phyloP scores from a whole-genome alignment of 2,888 invertebrate species.

The Plebejus argus region DNA sequence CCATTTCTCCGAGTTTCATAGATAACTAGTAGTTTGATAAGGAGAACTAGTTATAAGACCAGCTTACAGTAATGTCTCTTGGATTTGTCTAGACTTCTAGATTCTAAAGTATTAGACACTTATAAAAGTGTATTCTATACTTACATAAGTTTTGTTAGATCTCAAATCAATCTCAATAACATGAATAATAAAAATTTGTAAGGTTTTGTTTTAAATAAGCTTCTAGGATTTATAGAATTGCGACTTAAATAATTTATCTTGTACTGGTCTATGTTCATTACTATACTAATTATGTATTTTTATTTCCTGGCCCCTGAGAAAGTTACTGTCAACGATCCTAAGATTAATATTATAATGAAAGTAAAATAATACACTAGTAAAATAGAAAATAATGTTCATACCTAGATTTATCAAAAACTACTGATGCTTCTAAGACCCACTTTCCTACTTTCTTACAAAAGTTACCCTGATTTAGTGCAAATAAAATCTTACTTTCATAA shows the following conservation, averaged over 20 bases:
- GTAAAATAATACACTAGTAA: neutral
- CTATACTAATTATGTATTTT: too few relatives aligned
- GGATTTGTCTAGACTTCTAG: neutral
- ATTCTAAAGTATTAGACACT: neutral
- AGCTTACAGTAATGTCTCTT: neutral
- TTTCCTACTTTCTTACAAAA: neutral
- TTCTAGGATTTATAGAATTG: too few relatives aligned
- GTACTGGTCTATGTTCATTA: too few relatives aligned
- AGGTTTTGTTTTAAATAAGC: too few relatives aligned
- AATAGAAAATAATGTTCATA: neutral
- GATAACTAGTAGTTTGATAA: neutral
- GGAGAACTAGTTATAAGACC: neutral
- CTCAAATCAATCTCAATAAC: too few relatives aligned
- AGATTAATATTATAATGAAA: too few relatives aligned
- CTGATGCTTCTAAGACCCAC: neutral
- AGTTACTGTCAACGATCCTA: too few relatives aligned
- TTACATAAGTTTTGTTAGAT: too few relatives aligned
- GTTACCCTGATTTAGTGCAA: neutral
- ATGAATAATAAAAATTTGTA: too few relatives aligned
- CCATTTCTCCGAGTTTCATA: conserved; percentile 16
- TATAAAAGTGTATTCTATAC: neutral
- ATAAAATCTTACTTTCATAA: neutral
- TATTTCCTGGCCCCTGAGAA: too few relatives aligned
- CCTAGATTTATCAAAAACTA: neutral
- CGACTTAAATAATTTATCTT: too few relatives aligned